phyloP scores from a whole-genome alignment of 64 coral and sea anemone species.

The Porites lutea region DNA sequence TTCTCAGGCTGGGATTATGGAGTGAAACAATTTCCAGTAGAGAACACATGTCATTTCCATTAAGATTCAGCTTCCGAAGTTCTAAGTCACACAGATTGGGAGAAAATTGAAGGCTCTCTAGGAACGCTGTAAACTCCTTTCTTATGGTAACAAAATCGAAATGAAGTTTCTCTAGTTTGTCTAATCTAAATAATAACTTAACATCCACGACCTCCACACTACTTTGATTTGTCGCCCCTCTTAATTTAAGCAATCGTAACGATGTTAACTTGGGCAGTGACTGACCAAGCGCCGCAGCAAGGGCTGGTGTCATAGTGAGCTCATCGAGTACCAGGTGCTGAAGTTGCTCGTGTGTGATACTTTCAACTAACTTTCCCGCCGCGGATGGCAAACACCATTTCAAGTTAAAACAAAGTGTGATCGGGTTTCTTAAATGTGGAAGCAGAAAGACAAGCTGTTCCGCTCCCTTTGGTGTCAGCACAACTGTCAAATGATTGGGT shows the following conservation, averaged over 20 bases:
- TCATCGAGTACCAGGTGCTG: not conserved
- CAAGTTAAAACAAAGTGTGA: not conserved
- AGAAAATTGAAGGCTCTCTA: not conserved
- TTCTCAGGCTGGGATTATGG: not conserved
- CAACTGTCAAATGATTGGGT: not conserved
- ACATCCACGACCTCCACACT: not conserved
- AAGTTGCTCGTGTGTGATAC: not conserved
- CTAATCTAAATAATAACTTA: not conserved
- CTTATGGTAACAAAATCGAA: not conserved
- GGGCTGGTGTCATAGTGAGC: not conserved
- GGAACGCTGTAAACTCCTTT: not conserved
- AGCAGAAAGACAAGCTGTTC: not conserved
- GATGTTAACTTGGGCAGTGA: not conserved
- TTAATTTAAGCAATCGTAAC: not conserved
- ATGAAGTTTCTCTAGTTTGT: not conserved
- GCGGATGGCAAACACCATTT: not conserved
- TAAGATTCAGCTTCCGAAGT: not conserved
- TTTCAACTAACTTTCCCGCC: not conserved
- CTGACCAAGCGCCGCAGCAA: not conserved
- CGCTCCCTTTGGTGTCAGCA: not conserved
- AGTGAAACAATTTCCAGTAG: not conserved
- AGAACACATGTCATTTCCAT: not conserved
- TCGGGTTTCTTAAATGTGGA: not conserved
- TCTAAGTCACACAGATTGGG: not conserved
- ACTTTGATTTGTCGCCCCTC: not conserved